Evolutionary conservation across 2,113 vertebrate genomes (phyloP), one percentile per base, ranked within the genome.

Genomic region (Pangasianodon hypophthalmus): DNA sequence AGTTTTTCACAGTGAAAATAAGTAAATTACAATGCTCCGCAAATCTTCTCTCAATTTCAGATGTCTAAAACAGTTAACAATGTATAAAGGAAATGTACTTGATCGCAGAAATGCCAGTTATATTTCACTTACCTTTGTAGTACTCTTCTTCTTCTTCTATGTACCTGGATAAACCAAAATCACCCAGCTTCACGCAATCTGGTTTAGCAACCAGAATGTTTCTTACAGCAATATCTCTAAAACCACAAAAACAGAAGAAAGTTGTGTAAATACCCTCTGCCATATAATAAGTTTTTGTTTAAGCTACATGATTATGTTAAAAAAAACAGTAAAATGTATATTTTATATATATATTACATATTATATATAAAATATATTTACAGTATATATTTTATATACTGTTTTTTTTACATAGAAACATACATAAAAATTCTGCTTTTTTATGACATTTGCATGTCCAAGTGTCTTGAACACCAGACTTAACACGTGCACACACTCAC

Each of bases 81-180:
- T 67, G 18, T 37, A 37, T 37, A 37, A 75, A 67, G 29, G 10
- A 67, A 67, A 67, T 52, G 75, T 32, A 81, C 18, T 41, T 52
- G 8, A n/a, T 44, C 46, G 32, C 11, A 13, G 19, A 37, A 56
- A 58, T 77, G 11, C 0, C 24, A 54, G n/a, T 81, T 60, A 54
- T 44, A 46, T 86, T 85, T 48, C 0, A 85, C 94, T 94, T 64
- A 98, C 98, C 98, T 98, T 98, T 98, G 88, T 99, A 99, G 81
- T 99, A 99, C 21, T 99, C 98, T 56, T 62, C 79, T 18, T 99
- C 97, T 0, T 98, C 97, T 21, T 99, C 98, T 0, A 99, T 94
- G 84, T 98, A 99, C 41, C 98, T 96, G 75, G 98, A 99, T 67
- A 99, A 96, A 3, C 98, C 98, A 0, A 99, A 99, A 95, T 99